Base-by-base conservation (phyloP, 1,140 invertebrate genomes). In the Trigoniulus corallinus region DNA sequence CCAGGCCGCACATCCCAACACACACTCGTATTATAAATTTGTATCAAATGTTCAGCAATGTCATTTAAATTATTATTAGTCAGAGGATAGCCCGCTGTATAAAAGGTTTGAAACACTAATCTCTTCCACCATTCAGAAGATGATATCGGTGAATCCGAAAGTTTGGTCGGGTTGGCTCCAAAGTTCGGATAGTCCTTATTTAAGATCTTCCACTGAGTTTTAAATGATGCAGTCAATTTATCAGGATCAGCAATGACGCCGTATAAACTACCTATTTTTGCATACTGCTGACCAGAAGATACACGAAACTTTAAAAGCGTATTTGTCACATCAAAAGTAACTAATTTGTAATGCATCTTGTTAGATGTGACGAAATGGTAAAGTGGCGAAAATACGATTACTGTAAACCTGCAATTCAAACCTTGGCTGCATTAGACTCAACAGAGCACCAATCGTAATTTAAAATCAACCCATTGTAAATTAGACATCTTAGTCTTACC, bases 241-340 rank as follows among this genome's bases (percentile, higher is more conserved):
- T 73, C 62, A 15, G 67, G 65, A 54, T 80, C 74, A 49, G 73
- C 71, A 34, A 73, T 58, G 12, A 84, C 65, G 1, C 84, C 86
- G 63, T 82, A 74, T 37, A 76, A 67, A 0, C 67, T 66, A 1
- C 78, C 84, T 44, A 82, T 71, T 54, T 75, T 69, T 1, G 74
- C 70, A 65, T 92, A 92, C 58, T 82, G 75, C 49, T 81, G 69
- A 45, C 79, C 81, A n/a, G 83, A 74, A 45, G 75, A 69, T 2
- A 74, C 71, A 22, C 72, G 67, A 58, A 84, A 80, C 61, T 76
- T 77, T 22, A 92, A 62, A 40, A 92, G 62, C 0, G 88, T 92
- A 53, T 84, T 82, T 4, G 84, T 92, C 13, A 85, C 79, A 67
- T 92, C 88, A 62, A 93, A 88, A 15, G 87, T 92, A 43, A 92